Evolutionary conservation across 2,888 invertebrate species (phyloP).

Genomic region (Netelia melanura): DNA sequence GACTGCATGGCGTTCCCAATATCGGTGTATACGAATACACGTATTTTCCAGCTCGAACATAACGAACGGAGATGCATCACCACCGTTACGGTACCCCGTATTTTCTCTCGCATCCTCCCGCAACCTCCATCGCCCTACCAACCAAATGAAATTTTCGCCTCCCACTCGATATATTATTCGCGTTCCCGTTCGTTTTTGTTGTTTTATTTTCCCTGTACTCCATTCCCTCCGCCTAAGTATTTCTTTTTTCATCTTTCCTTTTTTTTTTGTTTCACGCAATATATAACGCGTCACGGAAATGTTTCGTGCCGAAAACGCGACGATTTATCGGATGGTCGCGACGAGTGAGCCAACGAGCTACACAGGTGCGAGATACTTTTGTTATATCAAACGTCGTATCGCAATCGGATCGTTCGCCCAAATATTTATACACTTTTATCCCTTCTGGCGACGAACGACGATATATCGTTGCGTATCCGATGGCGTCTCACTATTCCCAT

Average conservation of each 20-base stretch:
- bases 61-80: conserved; percentile 58
- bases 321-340: conserved; percentile 24
- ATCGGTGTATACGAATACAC: conserved; percentile 19
- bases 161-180: conserved; percentile 54
- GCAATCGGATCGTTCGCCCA: too few relatives aligned
- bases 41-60: conserved; percentile 37
- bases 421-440: too few relatives aligned
- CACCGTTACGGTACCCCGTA: conserved; percentile 47
- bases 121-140: conserved; percentile 34
- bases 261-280: conserved; percentile 19
- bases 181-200: conserved; percentile 36
- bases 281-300: conserved; percentile 18
- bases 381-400: too few relatives aligned
- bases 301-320: conserved; percentile 34
- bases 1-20: conserved; percentile 56
- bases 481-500: too few relatives aligned
- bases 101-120: conserved; percentile 33
- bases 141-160: conserved; percentile 62
- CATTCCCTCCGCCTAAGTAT: conserved; percentile 37
- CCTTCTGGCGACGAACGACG: too few relatives aligned
- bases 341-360: not conserved
- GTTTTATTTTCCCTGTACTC: conserved; percentile 34
- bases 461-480: too few relatives aligned
- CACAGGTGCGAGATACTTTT: not conserved
- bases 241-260: conserved; percentile 32